phyloP scores from a whole-genome alignment of 2,113 vertebrate species.

The Cnemophilus loriae region DNA sequence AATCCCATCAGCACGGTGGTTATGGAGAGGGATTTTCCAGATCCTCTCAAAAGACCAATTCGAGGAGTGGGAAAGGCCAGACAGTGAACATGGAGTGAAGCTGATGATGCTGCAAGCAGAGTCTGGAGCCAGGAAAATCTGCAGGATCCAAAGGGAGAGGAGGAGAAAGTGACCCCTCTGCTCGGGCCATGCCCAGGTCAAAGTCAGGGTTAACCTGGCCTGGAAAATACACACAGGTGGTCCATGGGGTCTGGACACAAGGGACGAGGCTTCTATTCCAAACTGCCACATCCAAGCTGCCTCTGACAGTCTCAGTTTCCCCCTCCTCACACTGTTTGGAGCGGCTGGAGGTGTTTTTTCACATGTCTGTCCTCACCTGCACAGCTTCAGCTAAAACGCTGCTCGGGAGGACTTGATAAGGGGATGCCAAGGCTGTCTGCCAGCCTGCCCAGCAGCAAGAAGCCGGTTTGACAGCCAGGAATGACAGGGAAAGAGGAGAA shows the following conservation, averaged over 20 bases:
- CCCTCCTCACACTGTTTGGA: background rate
- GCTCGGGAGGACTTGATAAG: background rate
- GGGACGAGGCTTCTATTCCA: background rate
- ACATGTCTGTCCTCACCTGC: background rate
- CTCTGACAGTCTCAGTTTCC: background rate
- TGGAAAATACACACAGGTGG: accelerated
- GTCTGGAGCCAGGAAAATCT: background rate
- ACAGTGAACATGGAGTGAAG: accelerated
- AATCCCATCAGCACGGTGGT: background rate
- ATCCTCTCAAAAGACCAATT: background rate
- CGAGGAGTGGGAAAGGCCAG: background rate
- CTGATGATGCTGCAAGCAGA: background rate
- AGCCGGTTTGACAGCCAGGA: background rate
- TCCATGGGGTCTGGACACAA: background rate
- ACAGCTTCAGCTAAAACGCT: background rate
- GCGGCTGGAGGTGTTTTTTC: background rate
- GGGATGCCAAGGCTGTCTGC: background rate
- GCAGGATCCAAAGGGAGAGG: background rate
- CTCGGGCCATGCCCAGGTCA: background rate
- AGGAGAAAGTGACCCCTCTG: background rate
- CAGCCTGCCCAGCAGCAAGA: background rate
- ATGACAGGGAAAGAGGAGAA: background rate
- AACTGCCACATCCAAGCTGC: background rate
- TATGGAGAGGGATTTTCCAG: background rate
- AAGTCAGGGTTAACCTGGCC: background rate